phyloP scores from a whole-genome alignment of 2,888 invertebrate species.

The Oeneis ivallda region DNA sequence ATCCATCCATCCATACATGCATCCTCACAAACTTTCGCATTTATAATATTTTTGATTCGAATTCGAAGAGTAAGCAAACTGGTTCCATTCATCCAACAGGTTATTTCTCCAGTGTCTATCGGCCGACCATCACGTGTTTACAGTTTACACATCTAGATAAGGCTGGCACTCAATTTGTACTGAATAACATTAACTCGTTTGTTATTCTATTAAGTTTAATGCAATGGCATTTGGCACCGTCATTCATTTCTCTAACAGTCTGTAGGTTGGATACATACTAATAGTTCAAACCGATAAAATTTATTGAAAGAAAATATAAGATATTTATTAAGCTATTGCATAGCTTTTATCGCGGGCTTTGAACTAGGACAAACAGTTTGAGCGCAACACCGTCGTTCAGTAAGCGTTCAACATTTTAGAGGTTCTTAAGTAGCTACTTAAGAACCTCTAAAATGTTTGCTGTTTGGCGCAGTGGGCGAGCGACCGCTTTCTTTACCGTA shows the following conservation, averaged over 20 bases:
- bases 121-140: constrained; percentile 27
- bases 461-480: no score
- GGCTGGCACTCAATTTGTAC: constrained; percentile 28
- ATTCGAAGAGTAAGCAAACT: background rate
- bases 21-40: no score
- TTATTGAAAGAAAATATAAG: no score
- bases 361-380: no score
- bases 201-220: constrained; percentile 6
- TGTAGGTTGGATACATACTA: background rate
- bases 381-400: no score
- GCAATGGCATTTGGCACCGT: background rate
- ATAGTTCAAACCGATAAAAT: background rate
- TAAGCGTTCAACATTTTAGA: no score
- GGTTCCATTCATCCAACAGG: constrained; percentile 14
- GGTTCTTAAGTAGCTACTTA: no score
- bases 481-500: no score
- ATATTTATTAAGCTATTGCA: no score
- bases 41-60: background rate
- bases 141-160: constrained; percentile 24
- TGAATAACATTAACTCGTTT: constrained; percentile 11
- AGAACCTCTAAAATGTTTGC: no score
- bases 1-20: no score
- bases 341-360: no score
- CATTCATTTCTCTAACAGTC: background rate
- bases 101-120: constrained; percentile 19